Evolutionary conservation across 1,140 invertebrate species (phyloP), one percentile per base, ranked within the genome.

Genomic region (Achatina immaculata): DNA sequence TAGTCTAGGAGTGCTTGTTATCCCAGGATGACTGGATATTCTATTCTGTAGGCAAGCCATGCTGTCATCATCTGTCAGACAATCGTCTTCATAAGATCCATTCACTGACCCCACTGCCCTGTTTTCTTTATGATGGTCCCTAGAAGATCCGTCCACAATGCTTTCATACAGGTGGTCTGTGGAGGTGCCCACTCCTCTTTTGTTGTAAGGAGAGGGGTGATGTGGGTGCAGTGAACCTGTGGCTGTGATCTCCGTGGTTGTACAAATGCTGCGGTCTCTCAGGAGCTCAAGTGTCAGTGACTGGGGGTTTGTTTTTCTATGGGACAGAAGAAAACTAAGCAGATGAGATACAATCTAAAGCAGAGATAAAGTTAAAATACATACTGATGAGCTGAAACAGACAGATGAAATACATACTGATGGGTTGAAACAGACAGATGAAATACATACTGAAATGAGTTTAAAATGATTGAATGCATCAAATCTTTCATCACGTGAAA

Each of bases 131-230:
- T 65, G 58, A 6, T 65, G 51, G 11, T 77, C 75, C 7, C 71
- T n/a, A 45, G 3, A 28, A 16, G 14, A 48, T 24, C 16, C 21
- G 72, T 74, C 72, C 14, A 16, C 43, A 28, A 78, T 78, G 58
- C 77, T 69, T 43, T 78, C 77, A 40, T 78, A 78, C 24, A 78
- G 24, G 77, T 78, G 58, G 43, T 78, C 77, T 19, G 77, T 78
- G 62, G 75, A 77, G 0, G 75, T 77, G 36, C 75, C 75, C 34
- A 77, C 58, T 19, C 75, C 75, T 28, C 55, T 7, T 28, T 69
- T 78, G 62, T 74, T 74, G 72, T 74, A 55, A 31, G 72, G 31
- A 7, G 72, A 74, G 48, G 72, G 11, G 31, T 75, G 42, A 43
- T 75, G 51, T 51, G 72, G 43, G 72, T 75, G 42, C 4, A 7